Percentiles rank a stretch among this genome's conserved stretches.
phyloP scores from a whole-genome alignment of 2,113 vertebrate genomes.

The Rhinoptilus africanus region DNA sequence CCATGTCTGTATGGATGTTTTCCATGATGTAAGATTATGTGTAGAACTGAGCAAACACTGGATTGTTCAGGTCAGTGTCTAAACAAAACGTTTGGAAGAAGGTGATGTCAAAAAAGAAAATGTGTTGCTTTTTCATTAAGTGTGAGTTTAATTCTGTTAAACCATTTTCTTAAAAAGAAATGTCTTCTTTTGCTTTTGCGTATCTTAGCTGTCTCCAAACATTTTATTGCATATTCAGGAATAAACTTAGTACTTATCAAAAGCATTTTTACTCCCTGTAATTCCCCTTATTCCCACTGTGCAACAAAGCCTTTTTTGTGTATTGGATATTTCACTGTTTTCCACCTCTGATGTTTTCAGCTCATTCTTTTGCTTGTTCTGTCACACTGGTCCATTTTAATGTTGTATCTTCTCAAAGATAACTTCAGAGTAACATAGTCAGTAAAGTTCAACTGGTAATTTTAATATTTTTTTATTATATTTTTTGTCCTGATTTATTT shows the following conservation, averaged over 20 bases:
- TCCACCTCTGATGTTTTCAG: background rate
- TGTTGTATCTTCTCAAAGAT: background rate
- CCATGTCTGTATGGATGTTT: background rate
- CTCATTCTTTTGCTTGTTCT: background rate
- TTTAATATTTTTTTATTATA: background rate
- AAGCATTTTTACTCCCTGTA: background rate
- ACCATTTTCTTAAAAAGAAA: background rate
- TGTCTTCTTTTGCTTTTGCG: background rate
- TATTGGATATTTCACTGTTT: background rate
- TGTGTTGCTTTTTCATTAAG: background rate
- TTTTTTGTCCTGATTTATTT: background rate
- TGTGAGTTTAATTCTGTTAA: background rate
- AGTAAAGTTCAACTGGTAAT: background rate
- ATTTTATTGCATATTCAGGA: background rate
- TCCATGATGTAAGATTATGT: background rate
- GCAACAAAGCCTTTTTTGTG: background rate
- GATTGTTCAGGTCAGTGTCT: background rate
- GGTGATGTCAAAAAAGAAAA: background rate
- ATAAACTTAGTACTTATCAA: background rate
- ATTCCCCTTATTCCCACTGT: background rate
- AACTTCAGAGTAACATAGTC: background rate
- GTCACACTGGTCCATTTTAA: background rate
- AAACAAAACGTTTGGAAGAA: background rate
- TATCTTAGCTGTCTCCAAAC: background rate
- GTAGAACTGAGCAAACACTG: background rate